These are phyloP conservation scores for Drosophila testacea DNA, from an alignment of 2,888 invertebrate genomes.

Conservation along the genomic window DNA sequence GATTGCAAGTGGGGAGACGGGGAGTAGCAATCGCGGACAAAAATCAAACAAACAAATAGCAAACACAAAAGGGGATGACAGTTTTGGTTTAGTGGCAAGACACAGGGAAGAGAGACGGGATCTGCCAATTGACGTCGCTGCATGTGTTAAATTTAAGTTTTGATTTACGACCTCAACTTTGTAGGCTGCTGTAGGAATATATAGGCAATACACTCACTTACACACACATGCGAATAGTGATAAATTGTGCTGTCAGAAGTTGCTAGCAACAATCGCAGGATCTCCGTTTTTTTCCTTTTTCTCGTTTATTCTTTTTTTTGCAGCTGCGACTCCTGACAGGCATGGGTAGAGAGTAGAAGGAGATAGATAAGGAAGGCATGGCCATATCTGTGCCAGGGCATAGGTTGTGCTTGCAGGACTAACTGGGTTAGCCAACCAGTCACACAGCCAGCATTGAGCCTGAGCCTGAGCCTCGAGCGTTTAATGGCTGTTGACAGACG, in stretches of 20 bases:
- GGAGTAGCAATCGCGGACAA: constrained; percentile 24
- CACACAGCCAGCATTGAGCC: constrained; percentile 41
- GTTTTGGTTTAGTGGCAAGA: constrained; percentile 18
- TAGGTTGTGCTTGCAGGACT: constrained; percentile 54
- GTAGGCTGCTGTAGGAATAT: constrained; percentile 64
- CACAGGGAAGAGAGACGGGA: constrained; percentile 9
- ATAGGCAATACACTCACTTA: constrained; percentile 60
- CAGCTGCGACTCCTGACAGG: constrained; percentile 59
- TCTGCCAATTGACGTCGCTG: constrained; percentile 77
- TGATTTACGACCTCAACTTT: constrained; percentile 82
- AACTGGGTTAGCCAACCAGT: constrained; percentile 71
- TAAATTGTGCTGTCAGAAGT: constrained; percentile 84
- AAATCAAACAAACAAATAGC: constrained; percentile 58
- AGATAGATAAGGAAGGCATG: constrained; percentile 15
- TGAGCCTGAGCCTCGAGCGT: constrained; percentile 58
- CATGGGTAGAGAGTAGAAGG: background rate
- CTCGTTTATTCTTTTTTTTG: constrained; percentile 13
- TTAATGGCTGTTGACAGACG: constrained; percentile 83
- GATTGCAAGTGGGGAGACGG: constrained; percentile 16
- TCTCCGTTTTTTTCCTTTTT: constrained; percentile 24
- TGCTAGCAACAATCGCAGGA: constrained; percentile 76
- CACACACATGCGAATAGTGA: constrained; percentile 71
- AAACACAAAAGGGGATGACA: constrained; percentile 62
- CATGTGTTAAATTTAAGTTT: constrained; percentile 82
- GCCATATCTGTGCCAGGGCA: constrained; percentile 71